Percentiles rank a stretch among this genome's conserved stretches.
phyloP scores from a whole-genome alignment of 1,140 invertebrate genomes.

The Trichonephila inaurata region DNA sequence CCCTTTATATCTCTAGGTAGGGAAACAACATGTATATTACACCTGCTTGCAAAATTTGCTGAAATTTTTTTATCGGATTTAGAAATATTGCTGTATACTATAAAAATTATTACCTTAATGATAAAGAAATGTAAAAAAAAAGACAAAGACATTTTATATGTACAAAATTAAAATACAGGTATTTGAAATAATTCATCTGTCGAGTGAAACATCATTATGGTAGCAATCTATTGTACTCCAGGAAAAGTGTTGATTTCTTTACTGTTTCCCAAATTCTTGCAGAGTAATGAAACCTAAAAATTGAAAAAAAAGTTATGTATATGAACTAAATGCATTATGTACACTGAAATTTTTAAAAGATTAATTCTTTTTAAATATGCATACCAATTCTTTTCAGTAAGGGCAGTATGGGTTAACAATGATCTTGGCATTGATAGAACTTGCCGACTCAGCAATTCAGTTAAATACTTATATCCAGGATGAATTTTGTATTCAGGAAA shows the following conservation, averaged over 20 bases:
- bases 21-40: too few species aligned
- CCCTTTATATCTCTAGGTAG: too few species aligned
- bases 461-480: constrained; percentile 85
- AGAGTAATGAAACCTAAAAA: constrained; percentile 87
- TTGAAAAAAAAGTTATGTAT: background rate
- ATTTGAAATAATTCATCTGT: too few species aligned
- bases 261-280: constrained; percentile 90
- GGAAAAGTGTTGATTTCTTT: constrained; percentile 90
- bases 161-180: too few species aligned
- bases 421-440: constrained; percentile 86
- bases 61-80: too few species aligned
- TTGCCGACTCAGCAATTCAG: constrained; percentile 86
- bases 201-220: background rate
- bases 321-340: background rate
- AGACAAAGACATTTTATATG: too few species aligned
- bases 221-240: constrained; percentile 85
- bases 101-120: too few species aligned
- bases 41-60: too few species aligned
- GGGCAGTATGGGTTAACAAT: constrained; percentile 84
- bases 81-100: too few species aligned
- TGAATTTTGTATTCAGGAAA: constrained; percentile 84
- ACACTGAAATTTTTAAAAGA: background rate
- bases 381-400: constrained; percentile 88
- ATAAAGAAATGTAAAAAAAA: too few species aligned
- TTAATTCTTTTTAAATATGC: background rate